Percentiles rank a stretch among this genome's conserved stretches.
phyloP scores from a whole-genome alignment of 2,888 invertebrate species.

The Torymus texanus region DNA sequence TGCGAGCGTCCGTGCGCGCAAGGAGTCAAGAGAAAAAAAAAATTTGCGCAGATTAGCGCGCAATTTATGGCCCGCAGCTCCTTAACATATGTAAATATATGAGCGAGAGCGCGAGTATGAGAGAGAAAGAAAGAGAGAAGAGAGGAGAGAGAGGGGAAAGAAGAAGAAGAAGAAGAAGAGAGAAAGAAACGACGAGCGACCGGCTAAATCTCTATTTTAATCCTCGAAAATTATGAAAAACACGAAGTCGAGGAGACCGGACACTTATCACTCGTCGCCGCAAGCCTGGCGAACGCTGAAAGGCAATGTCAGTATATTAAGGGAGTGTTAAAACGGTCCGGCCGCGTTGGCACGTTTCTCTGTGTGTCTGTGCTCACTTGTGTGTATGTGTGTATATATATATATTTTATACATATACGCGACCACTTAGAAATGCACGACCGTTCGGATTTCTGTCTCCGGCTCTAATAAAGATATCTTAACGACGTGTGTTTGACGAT shows the following conservation, averaged over 20 bases:
- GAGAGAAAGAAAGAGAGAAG: background rate
- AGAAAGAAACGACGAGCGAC: background rate
- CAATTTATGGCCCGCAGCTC: slow-evolving; percentile 28
- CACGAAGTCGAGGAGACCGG: slow-evolving; percentile 19
- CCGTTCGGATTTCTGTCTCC: slow-evolving; percentile 10
- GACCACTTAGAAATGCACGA: slow-evolving; percentile 9
- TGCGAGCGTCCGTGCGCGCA: no score
- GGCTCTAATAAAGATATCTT: slow-evolving; percentile 53
- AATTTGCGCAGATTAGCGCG: slow-evolving; percentile 43
- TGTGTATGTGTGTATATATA: background rate
- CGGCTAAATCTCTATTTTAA: slow-evolving; percentile 43
- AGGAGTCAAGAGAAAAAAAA: slow-evolving; percentile 10
- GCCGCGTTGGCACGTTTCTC: slow-evolving; percentile 45
- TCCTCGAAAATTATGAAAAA: slow-evolving; percentile 53
- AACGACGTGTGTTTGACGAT: slow-evolving; percentile 51
- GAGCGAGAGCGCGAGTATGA: background rate
- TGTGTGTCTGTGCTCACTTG: background rate
- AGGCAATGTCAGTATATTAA: slow-evolving; percentile 53
- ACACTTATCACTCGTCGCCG: slow-evolving; percentile 52
- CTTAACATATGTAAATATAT: slow-evolving; percentile 48
- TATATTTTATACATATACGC: background rate
- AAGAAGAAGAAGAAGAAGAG: background rate
- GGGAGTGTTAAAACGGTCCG: slow-evolving; percentile 51
- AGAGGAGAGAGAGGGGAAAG: background rate
- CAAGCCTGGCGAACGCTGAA: slow-evolving; percentile 33